phyloP scores from a whole-genome alignment of 2,888 invertebrate species.

The Cosmia trapezina region DNA sequence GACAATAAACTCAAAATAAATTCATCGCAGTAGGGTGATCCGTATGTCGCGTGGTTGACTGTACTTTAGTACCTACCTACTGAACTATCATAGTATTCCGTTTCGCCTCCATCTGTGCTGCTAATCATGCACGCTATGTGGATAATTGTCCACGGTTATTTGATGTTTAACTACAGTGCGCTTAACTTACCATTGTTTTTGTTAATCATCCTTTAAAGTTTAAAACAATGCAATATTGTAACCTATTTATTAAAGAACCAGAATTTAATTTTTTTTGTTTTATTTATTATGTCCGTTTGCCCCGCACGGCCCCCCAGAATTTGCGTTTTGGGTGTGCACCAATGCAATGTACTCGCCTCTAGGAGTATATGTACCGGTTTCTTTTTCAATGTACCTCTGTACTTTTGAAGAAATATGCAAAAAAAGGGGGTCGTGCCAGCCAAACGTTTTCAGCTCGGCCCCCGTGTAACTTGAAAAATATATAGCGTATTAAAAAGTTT shows the following conservation, averaged over 20 bases:
- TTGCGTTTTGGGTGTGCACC: too few relatives aligned
- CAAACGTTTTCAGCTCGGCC: too few relatives aligned
- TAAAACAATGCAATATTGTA: slow-evolving; percentile 72
- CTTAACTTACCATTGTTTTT: slow-evolving; percentile 49
- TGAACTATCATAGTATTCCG: background rate
- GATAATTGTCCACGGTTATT: background rate
- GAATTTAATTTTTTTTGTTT: slow-evolving; percentile 45
- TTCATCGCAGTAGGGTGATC: background rate
- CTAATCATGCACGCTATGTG: background rate
- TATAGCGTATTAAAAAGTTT: too few relatives aligned
- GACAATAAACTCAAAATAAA: background rate
- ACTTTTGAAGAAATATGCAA: too few relatives aligned
- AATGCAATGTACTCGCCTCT: too few relatives aligned
- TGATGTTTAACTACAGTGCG: slow-evolving; percentile 38
- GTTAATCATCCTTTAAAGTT: slow-evolving; percentile 54
- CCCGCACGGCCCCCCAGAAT: too few relatives aligned
- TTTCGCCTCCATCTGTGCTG: background rate
- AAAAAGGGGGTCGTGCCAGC: too few relatives aligned
- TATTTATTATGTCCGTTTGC: too few relatives aligned
- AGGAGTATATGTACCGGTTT: too few relatives aligned
- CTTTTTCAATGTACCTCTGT: too few relatives aligned
- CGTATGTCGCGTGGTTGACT: background rate
- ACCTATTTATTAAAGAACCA: slow-evolving; percentile 75
- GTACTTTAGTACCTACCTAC: background rate
- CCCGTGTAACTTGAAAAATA: too few relatives aligned